These are phyloP conservation scores for Sebastolobus altivelis DNA, from an alignment of 2,797 vertebrate species.

Conservation along the genomic window DNA sequence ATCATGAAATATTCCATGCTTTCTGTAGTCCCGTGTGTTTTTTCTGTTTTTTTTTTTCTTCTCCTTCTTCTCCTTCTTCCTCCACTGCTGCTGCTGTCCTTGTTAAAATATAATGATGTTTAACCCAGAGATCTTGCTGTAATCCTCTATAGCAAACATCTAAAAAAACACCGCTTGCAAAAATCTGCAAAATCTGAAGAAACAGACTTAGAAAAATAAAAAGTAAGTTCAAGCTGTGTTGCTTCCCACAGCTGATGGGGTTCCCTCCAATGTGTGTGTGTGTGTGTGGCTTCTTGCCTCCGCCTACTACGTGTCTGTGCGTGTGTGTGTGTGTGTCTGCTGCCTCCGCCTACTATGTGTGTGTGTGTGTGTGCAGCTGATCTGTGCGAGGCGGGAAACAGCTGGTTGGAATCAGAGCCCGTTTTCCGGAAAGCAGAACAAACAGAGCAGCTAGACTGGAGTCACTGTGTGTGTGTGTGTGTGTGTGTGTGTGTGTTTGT, in stretches of 20 bases:
- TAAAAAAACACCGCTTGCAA: neutral
- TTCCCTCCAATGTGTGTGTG: constrained; percentile 81
- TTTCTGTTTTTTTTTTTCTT: constrained; percentile 40
- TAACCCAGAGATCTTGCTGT: neutral
- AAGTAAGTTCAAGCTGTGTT: constrained; percentile 73
- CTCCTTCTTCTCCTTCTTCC: neutral
- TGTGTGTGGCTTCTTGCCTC: constrained; percentile 69
- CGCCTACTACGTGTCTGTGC: constrained; percentile 74
- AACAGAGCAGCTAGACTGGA: constrained; percentile 81
- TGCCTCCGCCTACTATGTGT: constrained; percentile 68
- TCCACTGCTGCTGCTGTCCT: constrained; percentile 43
- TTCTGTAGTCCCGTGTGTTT: constrained; percentile 66
- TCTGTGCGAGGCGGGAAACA: constrained; percentile 95
- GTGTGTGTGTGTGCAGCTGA: constrained; percentile 86
- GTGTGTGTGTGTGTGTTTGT: constrained; percentile 9
- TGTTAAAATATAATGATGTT: constrained; percentile 5
- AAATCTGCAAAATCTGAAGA: constrained; percentile 14
- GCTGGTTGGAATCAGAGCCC: constrained; percentile 91
- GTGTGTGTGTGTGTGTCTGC: constrained; percentile 44
- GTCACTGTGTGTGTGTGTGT: constrained; percentile 25
- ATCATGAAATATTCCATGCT: constrained; percentile 97
- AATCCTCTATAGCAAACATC: constrained; percentile 27
- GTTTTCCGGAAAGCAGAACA: constrained; percentile 90
- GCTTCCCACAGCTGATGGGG: constrained; percentile 84
- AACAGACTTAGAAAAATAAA: constrained; percentile 54